phyloP scores from a whole-genome alignment of 1,140 invertebrate species.

The Monomorium pharaonis region DNA sequence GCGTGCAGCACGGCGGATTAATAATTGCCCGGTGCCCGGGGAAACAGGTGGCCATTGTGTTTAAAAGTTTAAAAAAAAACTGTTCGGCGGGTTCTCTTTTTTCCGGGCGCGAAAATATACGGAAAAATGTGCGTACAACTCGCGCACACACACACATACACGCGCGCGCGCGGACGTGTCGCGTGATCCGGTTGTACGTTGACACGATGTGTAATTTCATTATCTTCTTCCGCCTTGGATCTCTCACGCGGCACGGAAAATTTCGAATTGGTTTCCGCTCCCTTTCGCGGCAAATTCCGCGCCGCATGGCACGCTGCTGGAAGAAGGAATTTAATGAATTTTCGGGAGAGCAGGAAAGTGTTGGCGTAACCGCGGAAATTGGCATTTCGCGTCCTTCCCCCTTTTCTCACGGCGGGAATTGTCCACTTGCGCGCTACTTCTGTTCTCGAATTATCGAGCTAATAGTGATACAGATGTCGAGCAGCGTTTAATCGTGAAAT shows the following conservation, averaged over 20 bases:
- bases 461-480: not conserved
- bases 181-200: conserved; percentile 44
- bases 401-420: not conserved
- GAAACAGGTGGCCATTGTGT: conserved; percentile 50
- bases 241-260: conserved; percentile 41
- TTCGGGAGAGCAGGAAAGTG: not conserved
- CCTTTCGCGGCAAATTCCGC: conserved; percentile 28
- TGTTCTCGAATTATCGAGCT: not conserved
- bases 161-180: not conserved
- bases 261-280: conserved; percentile 45
- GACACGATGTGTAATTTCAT: conserved; percentile 56
- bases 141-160: not conserved
- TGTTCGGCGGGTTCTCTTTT: not conserved
- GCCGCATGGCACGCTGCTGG: not conserved
- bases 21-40: conserved; percentile 37
- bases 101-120: conserved; percentile 44
- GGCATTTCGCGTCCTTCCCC: not conserved
- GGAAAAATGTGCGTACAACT: conserved; percentile 36
- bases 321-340: conserved; percentile 46
- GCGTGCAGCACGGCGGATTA: conserved; percentile 20
- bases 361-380: conserved; percentile 12
- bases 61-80: conserved; percentile 45
- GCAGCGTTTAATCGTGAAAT: not conserved
- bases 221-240: conserved; percentile 46
- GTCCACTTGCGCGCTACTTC: not conserved